Conservation (phyloP, 2,888 invertebrate genomes). For the Catonia carolina region DNA sequence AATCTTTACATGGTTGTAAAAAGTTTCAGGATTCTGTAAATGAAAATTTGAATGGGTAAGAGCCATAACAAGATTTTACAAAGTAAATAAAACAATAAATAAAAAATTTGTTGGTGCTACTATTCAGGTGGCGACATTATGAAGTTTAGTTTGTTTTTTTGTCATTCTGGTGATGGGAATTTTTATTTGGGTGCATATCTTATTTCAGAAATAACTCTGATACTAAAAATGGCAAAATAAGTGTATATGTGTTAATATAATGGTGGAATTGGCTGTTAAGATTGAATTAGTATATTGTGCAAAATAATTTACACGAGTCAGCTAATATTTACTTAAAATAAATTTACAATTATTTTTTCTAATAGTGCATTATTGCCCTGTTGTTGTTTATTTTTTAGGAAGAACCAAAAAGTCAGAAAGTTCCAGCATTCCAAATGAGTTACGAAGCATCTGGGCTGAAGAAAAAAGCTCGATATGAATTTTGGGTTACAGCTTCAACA, state of each 20-base stretch:
- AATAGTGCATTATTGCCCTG: neutral
- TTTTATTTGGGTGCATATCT: too few species aligned
- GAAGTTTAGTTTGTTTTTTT: too few species aligned
- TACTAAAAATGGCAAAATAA: neutral
- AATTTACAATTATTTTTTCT: neutral
- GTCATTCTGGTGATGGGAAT: too few species aligned
- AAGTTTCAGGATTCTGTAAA: too few species aligned
- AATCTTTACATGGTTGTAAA: too few species aligned
- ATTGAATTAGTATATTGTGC: neutral
- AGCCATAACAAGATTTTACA: neutral
- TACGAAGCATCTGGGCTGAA: slow-evolving; percentile 80
- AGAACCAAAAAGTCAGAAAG: slow-evolving; percentile 44
- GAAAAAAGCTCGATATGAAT: slow-evolving; percentile 76
- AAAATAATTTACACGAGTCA: too few species aligned
- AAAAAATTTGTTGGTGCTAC: neutral
- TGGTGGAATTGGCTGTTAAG: neutral
- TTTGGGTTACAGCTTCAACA: slow-evolving; percentile 92
- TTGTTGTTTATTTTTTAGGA: slow-evolving; percentile 28
- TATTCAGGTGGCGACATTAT: too few species aligned
- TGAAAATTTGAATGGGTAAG: neutral
- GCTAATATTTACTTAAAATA: too few species aligned
- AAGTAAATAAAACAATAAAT: neutral
- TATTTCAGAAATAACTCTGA: neutral
- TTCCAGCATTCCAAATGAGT: slow-evolving; percentile 76
- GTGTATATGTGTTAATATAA: too few species aligned